Evolutionary conservation across 2,888 invertebrate species (phyloP), one percentile per base, ranked within the genome.

Genomic region (Lomographa bimaculata): DNA sequence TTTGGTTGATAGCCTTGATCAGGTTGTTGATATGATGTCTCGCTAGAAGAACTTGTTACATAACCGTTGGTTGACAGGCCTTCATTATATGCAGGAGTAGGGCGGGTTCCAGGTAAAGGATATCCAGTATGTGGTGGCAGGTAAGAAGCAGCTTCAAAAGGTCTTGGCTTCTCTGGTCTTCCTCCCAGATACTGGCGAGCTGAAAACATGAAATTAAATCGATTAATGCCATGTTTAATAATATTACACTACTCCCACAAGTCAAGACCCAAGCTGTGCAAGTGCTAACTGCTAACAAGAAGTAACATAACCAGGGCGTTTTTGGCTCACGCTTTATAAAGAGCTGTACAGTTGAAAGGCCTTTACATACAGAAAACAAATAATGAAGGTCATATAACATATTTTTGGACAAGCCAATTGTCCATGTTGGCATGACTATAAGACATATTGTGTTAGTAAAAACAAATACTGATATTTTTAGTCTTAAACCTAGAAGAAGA

Each of bases 171-270:
- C 60, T 94, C 93, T 1, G 93, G 91, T 41, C 90, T 86, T 41
- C 91, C 91, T 46, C 92, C 92, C 75, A 71, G 93, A 91, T 91
- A 86, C 48, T 94, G 94, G 8, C 94, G 92, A 72, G 92, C 94
- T 94, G 89, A 50, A 83, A 84, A 35, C 42, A 36, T 45, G 54
- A 46, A 45, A 54, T 41, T 1, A 36, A 10, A 6, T 10, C 11
- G 7, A 29, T 38, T 38, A 38, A 7, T 16, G 2, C 19, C 21
- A 7, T n/a, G n/a, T 12, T 12, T 19, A 10, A 1, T 1, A 7
- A 16, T n/a, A n/a, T 12, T 7, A 4, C 23, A 17, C 21, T 9
- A 12, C 21, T 1, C 23, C 37, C 34, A 12, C 14, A 14, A 14
- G 14, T n/a, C 6, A 18, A 47, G 5, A 47, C 50, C 55, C 48